phyloP scores from a whole-genome alignment of 2,113 vertebrate genomes.

The Platysternon megacephalum region DNA sequence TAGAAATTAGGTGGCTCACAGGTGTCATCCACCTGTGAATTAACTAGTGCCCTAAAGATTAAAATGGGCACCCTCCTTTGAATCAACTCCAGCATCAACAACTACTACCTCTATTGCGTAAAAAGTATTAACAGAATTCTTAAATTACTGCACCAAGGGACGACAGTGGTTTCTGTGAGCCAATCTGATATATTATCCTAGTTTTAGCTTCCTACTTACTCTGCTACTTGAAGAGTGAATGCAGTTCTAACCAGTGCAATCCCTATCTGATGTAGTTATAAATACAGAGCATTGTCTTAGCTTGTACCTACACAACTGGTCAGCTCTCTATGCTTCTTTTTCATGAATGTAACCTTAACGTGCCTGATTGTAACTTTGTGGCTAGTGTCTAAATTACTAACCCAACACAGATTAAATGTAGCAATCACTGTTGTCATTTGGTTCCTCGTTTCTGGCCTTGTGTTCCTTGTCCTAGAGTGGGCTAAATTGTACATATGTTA shows the following conservation, averaged over 20 bases:
- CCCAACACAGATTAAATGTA: background rate
- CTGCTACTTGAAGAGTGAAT: background rate
- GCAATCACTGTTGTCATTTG: background rate
- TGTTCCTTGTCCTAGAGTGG: background rate
- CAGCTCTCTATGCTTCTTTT: background rate
- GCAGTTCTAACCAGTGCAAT: background rate
- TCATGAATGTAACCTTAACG: background rate
- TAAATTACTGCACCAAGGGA: background rate
- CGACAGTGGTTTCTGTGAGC: background rate
- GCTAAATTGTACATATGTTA: background rate
- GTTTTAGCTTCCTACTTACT: background rate
- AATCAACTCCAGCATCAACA: rapidly evolving
- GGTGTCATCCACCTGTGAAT: background rate
- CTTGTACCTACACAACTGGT: rapidly evolving
- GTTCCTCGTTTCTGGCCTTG: background rate
- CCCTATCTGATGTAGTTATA: background rate
- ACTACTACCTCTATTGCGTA: background rate
- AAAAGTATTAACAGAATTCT: background rate
- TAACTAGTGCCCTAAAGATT: background rate
- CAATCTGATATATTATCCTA: background rate
- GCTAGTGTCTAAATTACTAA: background rate
- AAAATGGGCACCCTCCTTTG: background rate
- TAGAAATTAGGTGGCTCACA: background rate
- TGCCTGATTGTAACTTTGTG: background rate
- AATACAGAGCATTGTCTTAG: background rate